Percentiles rank a stretch among this genome's conserved stretches.
phyloP scores from a whole-genome alignment of 2,113 vertebrate species.

The Oophaga pumilio region DNA sequence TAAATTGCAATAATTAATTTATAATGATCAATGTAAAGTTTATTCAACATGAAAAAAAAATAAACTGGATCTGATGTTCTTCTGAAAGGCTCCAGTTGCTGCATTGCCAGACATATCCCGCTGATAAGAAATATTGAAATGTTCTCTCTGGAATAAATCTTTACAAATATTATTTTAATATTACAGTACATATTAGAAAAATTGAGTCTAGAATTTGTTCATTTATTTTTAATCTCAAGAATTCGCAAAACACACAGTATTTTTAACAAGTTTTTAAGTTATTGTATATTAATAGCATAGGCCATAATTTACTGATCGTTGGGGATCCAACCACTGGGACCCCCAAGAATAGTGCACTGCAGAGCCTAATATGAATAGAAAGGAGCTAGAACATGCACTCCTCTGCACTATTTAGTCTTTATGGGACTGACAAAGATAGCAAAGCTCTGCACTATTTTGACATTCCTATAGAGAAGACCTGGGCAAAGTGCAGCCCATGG shows the following conservation, averaged over 20 bases:
- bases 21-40: conserved; percentile 35
- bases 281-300: too few species aligned
- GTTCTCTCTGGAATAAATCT: neutral
- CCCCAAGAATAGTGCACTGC: too few species aligned
- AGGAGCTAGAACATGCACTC: too few species aligned
- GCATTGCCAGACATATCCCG: neutral
- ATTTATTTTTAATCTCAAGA: neutral
- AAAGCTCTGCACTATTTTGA: too few species aligned
- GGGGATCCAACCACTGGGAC: too few species aligned
- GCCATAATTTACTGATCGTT: too few species aligned
- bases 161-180: conserved; percentile 6
- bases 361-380: too few species aligned
- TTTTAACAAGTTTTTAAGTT: neutral
- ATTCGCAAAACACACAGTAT: neutral
- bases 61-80: neutral
- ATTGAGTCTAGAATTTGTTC: neutral
- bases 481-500: too few species aligned
- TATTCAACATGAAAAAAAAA: neutral
- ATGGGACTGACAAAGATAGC: too few species aligned
- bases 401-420: too few species aligned
- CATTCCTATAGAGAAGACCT: too few species aligned
- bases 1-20: conserved; percentile 22
- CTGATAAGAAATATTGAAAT: conserved; percentile 6
- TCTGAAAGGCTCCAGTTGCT: too few species aligned
- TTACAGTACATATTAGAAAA: neutral